Base-by-base conservation (phyloP, 2,888 invertebrate species). In the Operophtera brumata region DNA sequence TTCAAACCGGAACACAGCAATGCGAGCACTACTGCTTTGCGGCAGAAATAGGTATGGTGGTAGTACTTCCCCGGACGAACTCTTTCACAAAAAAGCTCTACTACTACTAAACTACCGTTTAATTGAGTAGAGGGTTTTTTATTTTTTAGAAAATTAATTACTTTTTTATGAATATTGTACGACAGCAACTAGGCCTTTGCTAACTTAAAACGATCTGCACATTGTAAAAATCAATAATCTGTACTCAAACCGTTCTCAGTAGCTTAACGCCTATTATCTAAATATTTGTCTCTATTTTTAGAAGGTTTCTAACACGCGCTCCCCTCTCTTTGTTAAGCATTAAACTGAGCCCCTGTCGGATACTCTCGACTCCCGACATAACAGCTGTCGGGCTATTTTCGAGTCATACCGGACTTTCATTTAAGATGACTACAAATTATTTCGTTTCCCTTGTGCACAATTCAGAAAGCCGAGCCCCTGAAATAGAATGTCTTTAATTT, bases 381-480 rank as follows among this genome's bases (percentile, higher is more conserved):
- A 82, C 86, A 87, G 86, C 86, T 89, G 88, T 84, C 82, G 72
- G 72, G 78, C 82, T 86, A 87, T 87, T 87, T 88, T 79, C 73
- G 82, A 79, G 73, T 71, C 71, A 75, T 53, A 74, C 75, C 82
- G 80, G 80, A 76, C 77, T 77, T 73, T 73, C 71, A 71, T 78
- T 73, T 66, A 66, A 71, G 68, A 69, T 67, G 67, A 68, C 67
- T 72, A 70, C 64, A 57, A 65, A 63, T 49, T 58, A 57, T 61
- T 57, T 56, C 62, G 58, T 57, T 57, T 63, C 46, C 51, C 49
- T 45, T 39, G 47, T 43, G 47, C 36, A 39, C 45, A 54, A 64
- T 62, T 57, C 30, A 44, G 40, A 56, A 61, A 57, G 13, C 32
- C 26, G 36, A 49, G 34, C 36, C 36, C 39, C 32, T 25, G 20